Base-by-base conservation (phyloP, 2,888 invertebrate genomes). In the Drosophila villosipedis region DNA sequence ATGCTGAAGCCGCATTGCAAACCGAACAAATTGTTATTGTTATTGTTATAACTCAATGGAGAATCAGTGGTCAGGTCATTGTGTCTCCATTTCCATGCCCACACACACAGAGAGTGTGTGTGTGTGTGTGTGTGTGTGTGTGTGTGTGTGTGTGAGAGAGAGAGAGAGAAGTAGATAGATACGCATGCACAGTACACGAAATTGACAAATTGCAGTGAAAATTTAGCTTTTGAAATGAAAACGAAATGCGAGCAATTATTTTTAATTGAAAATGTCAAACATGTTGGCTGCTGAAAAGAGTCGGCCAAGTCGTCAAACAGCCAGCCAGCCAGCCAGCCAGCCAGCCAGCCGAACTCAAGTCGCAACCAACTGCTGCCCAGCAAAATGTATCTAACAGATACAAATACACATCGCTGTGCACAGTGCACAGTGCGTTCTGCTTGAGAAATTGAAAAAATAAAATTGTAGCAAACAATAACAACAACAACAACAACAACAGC, bases 191-290 rank as follows among this genome's bases (percentile, higher is more conserved):
- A 69, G 59, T 66, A 68, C 49, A 74, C 58, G 72, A 81, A 90
- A 88, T 81, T 83, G 86, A 86, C 85, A 86, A 90, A 90, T 86
- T 84, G 80, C 83, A 79, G 83, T 79, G 78, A 78, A 83, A 82
- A 84, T 78, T 57, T 79, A 65, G 64, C 68, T 80, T 76, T 80
- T 71, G 77, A 85, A 82, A 78, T 80, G 81, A 74, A 84, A 91
- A 81, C 78, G 82, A 81, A 90, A 88, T 76, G 91, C 83, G 85
- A 91, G 88, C 85, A 89, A 89, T 89, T 89, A 88, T 88, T 91
- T 89, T 91, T 83, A 91, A 89, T 89, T 89, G 88, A 89, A 91
- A 89, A 85, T 90, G 91, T 90, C 89, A 84, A 90, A 88, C 78
- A 83, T 80, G 80, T 80, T 81, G 85, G 85, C 73, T 69, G 81